Base-by-base conservation (phyloP, 2,797 vertebrate species). In the Knipowitschia caucasica region DNA sequence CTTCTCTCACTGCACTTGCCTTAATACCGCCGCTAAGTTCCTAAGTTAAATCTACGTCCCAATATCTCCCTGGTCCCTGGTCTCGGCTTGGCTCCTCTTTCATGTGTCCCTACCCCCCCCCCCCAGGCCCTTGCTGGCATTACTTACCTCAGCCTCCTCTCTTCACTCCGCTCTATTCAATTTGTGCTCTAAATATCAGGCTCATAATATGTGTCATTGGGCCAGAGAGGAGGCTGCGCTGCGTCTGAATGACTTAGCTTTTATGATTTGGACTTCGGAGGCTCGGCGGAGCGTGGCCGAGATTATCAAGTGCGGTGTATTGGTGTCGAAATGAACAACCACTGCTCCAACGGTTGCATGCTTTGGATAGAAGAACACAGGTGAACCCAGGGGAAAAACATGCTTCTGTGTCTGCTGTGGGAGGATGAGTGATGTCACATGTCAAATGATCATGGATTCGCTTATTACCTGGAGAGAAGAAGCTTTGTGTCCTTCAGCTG, bases 151-250 rank as follows among this genome's bases (percentile, higher is more conserved):
- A 69, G 21, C 66, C 53, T 33, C 17, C 59, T 68, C 47, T 42
- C 12, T 1, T 39, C 40, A 27, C 53, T 67, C 52, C 42, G 34
- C 59, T 75, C 53, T 10, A 49, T 71, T 78, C 59, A 69, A 64
- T 82, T 82, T 77, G 59, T 73, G 78, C 63, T 74, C 75, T 69
- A 64, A 82, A 83, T 76, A 54, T 78, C 64, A 65, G 53, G 2
- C 47, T 63, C 38, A 66, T 73, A 62, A 83, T 84, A 69, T 67
- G 78, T 80, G 81, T 86, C 76, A 81, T 59, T 76, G 66, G 57
- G 80, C 69, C 69, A 62, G 67, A 62, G 73, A 50, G 40, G 66
- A 12, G 25, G 9, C 4, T 59, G 59, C 65, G 66, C 43, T n/a
- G 14, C 1, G 14, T n/a, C 5, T 38, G 35, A 9, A 38, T 5